Evolutionary conservation across 2,797 vertebrate genomes (phyloP).

Genomic region (Saxicola maurus): DNA sequence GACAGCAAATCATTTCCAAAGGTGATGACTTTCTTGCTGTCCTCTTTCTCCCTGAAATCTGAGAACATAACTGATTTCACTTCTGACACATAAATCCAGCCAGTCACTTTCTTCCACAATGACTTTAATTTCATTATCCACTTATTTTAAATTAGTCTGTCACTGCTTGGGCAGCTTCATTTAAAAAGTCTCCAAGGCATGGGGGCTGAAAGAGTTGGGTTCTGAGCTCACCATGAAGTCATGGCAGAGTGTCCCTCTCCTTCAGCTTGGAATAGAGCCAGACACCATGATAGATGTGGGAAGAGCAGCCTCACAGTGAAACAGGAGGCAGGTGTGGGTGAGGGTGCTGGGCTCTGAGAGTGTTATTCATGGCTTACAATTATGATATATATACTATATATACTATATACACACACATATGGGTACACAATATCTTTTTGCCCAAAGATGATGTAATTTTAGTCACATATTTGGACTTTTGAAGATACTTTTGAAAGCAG

Average conservation of each 20-base stretch:
- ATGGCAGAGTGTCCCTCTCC: background rate
- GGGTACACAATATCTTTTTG: background rate
- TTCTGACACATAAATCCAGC: background rate
- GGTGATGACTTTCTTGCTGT: background rate
- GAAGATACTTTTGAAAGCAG: background rate
- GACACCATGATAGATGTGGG: accelerated
- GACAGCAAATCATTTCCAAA: background rate
- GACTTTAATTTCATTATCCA: background rate
- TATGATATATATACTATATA: background rate
- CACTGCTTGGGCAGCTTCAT: background rate
- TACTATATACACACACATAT: background rate
- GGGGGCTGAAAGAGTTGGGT: background rate
- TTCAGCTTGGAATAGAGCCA: accelerated
- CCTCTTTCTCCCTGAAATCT: background rate
- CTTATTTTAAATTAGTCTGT: background rate
- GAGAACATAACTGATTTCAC: background rate
- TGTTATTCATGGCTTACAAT: background rate
- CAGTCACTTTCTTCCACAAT: background rate
- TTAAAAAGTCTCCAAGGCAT: background rate
- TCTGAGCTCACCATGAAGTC: accelerated
- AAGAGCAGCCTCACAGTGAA: background rate
- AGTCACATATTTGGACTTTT: background rate
- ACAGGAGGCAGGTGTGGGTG: accelerated
- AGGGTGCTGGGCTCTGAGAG: background rate
- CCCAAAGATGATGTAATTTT: background rate